These are phyloP conservation scores for Cottus gobio DNA, from an alignment of 2,113 vertebrate genomes.

Conservation along the genomic window DNA sequence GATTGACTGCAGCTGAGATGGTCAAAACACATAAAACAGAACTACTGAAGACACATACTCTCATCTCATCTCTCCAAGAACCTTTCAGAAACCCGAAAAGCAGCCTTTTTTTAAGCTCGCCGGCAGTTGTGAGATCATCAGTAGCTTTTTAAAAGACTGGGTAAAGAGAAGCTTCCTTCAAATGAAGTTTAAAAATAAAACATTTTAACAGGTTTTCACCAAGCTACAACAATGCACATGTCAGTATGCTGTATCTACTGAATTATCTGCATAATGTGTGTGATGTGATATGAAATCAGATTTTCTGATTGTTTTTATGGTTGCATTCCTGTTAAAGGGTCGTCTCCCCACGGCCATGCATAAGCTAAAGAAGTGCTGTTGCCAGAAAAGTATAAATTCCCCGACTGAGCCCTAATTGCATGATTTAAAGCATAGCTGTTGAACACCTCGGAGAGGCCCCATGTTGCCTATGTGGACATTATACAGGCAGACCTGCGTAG, in stretches of 20 bases:
- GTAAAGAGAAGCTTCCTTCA: too few relatives aligned
- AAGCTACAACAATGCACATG: background rate
- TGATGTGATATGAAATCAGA: slow-evolving; percentile 22
- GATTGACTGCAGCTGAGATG: background rate
- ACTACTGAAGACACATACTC: background rate
- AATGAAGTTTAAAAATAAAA: background rate
- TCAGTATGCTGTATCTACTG: background rate
- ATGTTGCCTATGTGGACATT: slow-evolving; percentile 42
- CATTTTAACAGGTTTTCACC: background rate
- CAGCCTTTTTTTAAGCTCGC: slow-evolving; percentile 13
- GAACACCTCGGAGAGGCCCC: slow-evolving; percentile 51
- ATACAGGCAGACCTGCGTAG: slow-evolving; percentile 40
- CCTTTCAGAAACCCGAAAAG: background rate
- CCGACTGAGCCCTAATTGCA: slow-evolving; percentile 61
- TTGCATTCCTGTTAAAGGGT: slow-evolving; percentile 47
- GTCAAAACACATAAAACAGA: slow-evolving; percentile 4
- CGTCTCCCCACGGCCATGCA: slow-evolving; percentile 26
- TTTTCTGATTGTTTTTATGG: slow-evolving; percentile 46
- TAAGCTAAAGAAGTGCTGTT: slow-evolving; percentile 42
- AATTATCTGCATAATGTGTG: slow-evolving; percentile 1
- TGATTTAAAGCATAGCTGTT: slow-evolving; percentile 61
- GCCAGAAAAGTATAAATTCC: slow-evolving; percentile 57
- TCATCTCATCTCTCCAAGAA: background rate
- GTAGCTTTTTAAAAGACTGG: background rate
- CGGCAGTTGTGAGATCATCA: slow-evolving; percentile 13